These are phyloP conservation scores for Ylistrum balloti DNA, from an alignment of 1,140 invertebrate genomes.

Conservation along the genomic window DNA sequence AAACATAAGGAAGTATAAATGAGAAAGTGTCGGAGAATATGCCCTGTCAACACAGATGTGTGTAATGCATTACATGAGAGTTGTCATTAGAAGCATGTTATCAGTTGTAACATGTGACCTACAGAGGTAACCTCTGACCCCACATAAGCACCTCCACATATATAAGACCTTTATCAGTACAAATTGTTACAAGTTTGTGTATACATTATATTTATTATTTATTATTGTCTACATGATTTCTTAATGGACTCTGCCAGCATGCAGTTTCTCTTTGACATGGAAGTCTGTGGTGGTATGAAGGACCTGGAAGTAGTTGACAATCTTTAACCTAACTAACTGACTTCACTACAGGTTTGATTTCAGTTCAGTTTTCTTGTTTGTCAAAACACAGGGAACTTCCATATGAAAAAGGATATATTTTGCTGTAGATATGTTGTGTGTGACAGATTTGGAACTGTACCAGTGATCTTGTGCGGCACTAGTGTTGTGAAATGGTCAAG, in stretches of 20 bases:
- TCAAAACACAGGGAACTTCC: neutral
- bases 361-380: neutral
- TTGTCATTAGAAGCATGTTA: neutral
- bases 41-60: neutral
- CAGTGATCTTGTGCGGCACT: neutral
- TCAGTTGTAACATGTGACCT: neutral
- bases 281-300: neutral
- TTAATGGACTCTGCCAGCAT: neutral
- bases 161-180: neutral
- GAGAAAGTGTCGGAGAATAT: too few relatives aligned
- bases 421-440: neutral
- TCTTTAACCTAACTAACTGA: neutral
- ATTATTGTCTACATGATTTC: neutral
- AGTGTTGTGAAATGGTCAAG: neutral
- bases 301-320: neutral
- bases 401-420: neutral
- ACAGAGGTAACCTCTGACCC: neutral
- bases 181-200: neutral
- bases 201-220: conserved; percentile 24
- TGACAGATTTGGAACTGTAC: neutral
- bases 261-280: neutral
- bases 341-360: neutral
- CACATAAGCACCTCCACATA: neutral
- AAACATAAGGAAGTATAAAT: too few relatives aligned
- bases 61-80: neutral